Base-by-base conservation (phyloP, 2,888 invertebrate species). In the Cephus nigrinus region DNA sequence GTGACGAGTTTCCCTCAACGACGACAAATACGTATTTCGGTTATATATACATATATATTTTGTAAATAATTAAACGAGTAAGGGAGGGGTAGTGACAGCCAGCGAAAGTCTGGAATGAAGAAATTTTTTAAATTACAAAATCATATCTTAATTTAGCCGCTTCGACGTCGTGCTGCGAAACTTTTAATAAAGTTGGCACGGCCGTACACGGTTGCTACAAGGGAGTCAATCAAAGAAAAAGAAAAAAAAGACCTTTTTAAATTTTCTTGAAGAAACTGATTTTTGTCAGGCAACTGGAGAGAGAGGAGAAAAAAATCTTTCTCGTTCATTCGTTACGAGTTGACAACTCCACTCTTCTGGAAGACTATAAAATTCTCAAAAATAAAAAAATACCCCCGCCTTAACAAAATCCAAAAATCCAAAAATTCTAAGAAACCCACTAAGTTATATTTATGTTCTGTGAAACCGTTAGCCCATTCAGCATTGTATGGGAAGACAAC, bases 141-240 rank as follows among this genome's bases (percentile, higher is more conserved):
- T 85, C 83, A 86, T 87, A 86, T 86, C 86, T 87, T 87, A 86
- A 87, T 87, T 88, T 32, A 69, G 69, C 33, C 36, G 75, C 32
- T 35, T 85, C 84, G 82, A 85, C 81, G 81, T 81, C 78, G 80
- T 77, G 78, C 79, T 78, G 80, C 75, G 78, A 85, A 88, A 88
- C 86, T 88, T 88, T 88, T 86, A 87, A 88, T 88, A 88, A 88
- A 88, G 86, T 88, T 88, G 68, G 31, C 36, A 79, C 68, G 74
- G 74, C 80, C 80, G 79, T 75, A 80, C 75, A 75, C 68, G 75
- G 79, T 77, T 74, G 74, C 75, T 55, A 35, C n/a, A 35, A 15
- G n/a, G 69, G 77, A 79, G 68, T 40, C 40, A 40, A 40, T 40
- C 74, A 77, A 71, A 77, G 80, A 76, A 71, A 76, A 80, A 73